Percentiles rank a stretch among this genome's conserved stretches.
Conservation (phyloP, 2,797 vertebrate genomes). For the Rhabdomys pumilio region DNA sequence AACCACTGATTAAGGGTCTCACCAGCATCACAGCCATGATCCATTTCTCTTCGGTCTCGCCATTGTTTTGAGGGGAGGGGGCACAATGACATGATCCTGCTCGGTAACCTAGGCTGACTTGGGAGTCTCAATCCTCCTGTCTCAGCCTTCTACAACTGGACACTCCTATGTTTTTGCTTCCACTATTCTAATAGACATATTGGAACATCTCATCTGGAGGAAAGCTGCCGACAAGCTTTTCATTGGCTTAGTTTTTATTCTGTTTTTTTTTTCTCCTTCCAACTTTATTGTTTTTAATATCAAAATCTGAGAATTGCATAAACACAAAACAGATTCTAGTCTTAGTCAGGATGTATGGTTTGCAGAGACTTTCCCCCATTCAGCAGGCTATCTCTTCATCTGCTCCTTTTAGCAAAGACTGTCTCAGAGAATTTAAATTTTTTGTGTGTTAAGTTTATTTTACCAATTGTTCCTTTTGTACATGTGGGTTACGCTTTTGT, state of each 20-base stretch:
- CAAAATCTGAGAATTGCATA: constrained; percentile 13
- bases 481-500: not conserved
- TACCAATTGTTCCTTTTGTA: not conserved
- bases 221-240: not conserved
- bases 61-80: not conserved
- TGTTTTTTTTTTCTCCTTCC: not conserved
- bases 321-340: not conserved
- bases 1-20: not conserved
- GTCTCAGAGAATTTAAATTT: not conserved
- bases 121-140: not conserved
- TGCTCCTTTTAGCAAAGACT: not conserved
- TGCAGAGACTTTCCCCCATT: not conserved
- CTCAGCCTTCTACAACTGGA: not conserved
- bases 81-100: not conserved
- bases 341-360: not conserved
- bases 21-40: not conserved
- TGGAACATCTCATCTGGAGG: no score
- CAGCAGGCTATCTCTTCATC: not conserved
- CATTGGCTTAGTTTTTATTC: not conserved
- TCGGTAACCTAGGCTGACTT: not conserved
- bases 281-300: not conserved
- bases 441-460: constrained; percentile 4
- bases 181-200: not conserved
- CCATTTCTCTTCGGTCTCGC: not conserved
- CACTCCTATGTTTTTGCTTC: not conserved